These are phyloP conservation scores for Magallana gigas DNA, from an alignment of 1,140 invertebrate species.

Conservation along the genomic window DNA sequence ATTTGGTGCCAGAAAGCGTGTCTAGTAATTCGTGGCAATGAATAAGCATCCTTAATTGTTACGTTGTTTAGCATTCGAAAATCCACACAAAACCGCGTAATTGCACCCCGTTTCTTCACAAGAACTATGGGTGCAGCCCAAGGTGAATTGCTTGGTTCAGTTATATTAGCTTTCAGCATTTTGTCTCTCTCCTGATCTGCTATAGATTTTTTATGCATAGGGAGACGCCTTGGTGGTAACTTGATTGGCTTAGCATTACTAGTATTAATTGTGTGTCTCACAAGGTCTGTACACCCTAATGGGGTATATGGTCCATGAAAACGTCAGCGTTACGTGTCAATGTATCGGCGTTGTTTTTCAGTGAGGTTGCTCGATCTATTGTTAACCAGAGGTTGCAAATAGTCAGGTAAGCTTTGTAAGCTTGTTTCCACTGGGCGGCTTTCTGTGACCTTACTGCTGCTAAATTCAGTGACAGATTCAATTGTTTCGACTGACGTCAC, in stretches of 20 bases:
- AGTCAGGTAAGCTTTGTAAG: constrained; percentile 29
- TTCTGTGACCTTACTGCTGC: background rate
- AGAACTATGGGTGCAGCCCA: constrained; percentile 34
- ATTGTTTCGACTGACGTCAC: constrained; percentile 40
- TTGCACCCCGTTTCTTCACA: constrained; percentile 10
- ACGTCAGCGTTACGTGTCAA: constrained; percentile 57
- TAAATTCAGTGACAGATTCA: background rate
- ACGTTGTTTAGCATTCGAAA: background rate
- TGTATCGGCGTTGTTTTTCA: constrained; percentile 31
- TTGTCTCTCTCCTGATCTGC: constrained; percentile 76
- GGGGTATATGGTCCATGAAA: constrained; percentile 50
- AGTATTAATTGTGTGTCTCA: constrained; percentile 47
- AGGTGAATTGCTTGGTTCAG: constrained; percentile 32
- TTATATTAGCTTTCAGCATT: constrained; percentile 65
- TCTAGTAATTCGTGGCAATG: constrained; percentile 48
- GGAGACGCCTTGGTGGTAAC: constrained; percentile 64
- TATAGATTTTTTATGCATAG: constrained; percentile 72
- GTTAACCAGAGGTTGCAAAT: constrained; percentile 39
- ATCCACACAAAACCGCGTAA: background rate
- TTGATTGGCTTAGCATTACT: constrained; percentile 48
- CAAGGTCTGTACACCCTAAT: constrained; percentile 43
- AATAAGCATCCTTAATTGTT: constrained; percentile 17
- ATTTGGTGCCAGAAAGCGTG: constrained; percentile 26
- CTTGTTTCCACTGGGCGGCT: background rate
- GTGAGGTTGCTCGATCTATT: constrained; percentile 42